These are phyloP conservation scores for Sympetrum striolatum DNA, from an alignment of 2,888 invertebrate genomes.

Conservation along the genomic window DNA sequence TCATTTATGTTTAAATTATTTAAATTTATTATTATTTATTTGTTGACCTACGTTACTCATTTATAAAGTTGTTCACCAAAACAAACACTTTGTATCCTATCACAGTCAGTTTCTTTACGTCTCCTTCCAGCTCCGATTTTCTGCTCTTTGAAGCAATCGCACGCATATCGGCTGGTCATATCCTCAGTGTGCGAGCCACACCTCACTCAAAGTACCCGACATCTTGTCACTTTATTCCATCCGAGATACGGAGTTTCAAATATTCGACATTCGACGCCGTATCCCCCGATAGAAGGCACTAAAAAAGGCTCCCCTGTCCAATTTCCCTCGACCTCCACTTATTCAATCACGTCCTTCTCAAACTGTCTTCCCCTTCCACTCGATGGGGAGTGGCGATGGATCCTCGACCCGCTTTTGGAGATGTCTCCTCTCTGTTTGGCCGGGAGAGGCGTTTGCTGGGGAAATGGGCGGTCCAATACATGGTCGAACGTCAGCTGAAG, in stretches of 20 bases:
- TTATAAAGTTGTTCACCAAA: no score
- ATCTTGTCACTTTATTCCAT: background rate
- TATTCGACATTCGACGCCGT: background rate
- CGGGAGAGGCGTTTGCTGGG: background rate
- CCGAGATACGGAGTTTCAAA: background rate
- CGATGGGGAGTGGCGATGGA: background rate
- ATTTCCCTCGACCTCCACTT: background rate
- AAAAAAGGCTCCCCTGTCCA: background rate
- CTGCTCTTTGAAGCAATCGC: background rate
- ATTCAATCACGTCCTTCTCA: background rate
- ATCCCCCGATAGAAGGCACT: background rate
- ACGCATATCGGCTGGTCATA: background rate
- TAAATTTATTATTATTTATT: no score
- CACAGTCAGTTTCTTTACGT: no score
- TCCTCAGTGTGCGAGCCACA: background rate
- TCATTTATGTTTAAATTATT: no score
- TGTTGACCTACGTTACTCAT: no score
- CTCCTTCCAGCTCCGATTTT: no score
- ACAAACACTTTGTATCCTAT: no score
- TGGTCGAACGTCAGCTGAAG: background rate
- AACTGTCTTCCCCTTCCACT: background rate
- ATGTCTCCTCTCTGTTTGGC: background rate
- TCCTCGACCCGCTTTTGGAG: slow-evolving; percentile 27
- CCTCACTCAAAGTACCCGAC: background rate
- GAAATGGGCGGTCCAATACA: background rate